phyloP scores from a whole-genome alignment of 2,888 invertebrate genomes.

The Meiosimyza platycephala region DNA sequence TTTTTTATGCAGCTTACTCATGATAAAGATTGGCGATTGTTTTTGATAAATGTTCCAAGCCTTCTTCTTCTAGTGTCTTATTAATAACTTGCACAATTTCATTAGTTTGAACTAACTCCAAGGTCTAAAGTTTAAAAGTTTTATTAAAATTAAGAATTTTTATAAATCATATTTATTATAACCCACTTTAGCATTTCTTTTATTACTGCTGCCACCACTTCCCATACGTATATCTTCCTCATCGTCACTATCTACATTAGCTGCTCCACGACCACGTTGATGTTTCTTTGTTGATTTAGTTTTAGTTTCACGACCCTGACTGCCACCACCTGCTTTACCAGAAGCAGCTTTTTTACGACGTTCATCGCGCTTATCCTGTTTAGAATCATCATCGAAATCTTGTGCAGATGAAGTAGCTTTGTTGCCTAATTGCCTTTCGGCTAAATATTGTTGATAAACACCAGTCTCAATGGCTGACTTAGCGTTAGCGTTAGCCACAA shows the following conservation, averaged over 20 bases:
- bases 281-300: constrained; percentile 93
- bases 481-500: constrained; percentile 75
- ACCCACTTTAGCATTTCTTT: constrained; percentile 44
- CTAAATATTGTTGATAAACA: constrained; percentile 79
- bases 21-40: constrained; percentile 78
- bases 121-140: constrained; percentile 46
- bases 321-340: constrained; percentile 91
- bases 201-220: constrained; percentile 53
- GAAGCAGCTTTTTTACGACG: constrained; percentile 86
- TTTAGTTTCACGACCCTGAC: constrained; percentile 94
- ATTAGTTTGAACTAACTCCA: constrained; percentile 75
- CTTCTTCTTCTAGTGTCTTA: constrained; percentile 76
- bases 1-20: constrained; percentile 67
- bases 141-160: background rate
- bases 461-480: constrained; percentile 78
- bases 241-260: constrained; percentile 72
- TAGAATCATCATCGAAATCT: constrained; percentile 64
- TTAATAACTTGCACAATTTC: constrained; percentile 77
- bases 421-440: constrained; percentile 73
- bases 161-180: too few species aligned
- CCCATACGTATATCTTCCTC: constrained; percentile 71
- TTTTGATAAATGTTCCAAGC: constrained; percentile 76
- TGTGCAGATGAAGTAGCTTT: constrained; percentile 45
- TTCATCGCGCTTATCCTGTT: constrained; percentile 84
- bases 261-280: constrained; percentile 69